Evolutionary conservation across 2,888 invertebrate species (phyloP), one percentile per base, ranked within the genome.

Genomic region (Lepidocyrtoides sp.): DNA sequence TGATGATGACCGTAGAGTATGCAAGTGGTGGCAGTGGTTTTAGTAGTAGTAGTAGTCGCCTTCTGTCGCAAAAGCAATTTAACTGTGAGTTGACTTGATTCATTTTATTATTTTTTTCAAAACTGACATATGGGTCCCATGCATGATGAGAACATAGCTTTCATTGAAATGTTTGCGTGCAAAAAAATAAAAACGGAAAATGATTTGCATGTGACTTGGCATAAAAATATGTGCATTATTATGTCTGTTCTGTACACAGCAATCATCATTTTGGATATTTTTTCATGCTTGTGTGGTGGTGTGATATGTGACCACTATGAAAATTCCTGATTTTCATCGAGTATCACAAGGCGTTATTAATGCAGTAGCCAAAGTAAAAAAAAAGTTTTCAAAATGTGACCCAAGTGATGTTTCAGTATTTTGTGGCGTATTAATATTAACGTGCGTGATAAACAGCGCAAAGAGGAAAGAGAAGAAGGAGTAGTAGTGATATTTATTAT

Each of bases 261-360:
- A 23, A 36, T 66, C n/a, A 29, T 29, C 57, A 57, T 20, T 4
- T 17, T 57, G 57, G 17, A 10, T 20, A 1, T 57, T 17, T 57
- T 2, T 20, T 57, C 3, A 3, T 3, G 2, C 12, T 20, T 10
- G 57, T 32, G 14, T 66, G 66, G n/a, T n/a, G 29, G 14, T 79
- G 77, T 17, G n/a, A 36, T n/a, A 20, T 41, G 41, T 82, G 32
- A 82, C 57, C 82, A 82, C 63, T 82, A 10, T 36, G 60, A 81
- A 81, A 69, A 84, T 84, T 84, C 84, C 72, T 72, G 69, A 69
- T 84, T 84, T 69, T 84, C 69, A 69, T 54, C 82, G n/a, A n/a
- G n/a, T n/a, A n/a, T n/a, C n/a, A n/a, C n/a, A n/a, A n/a, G n/a
- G n/a, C n/a, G n/a, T n/a, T n/a, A n/a, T n/a, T n/a, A n/a, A n/a